phyloP scores from a whole-genome alignment of 2,113 vertebrate genomes.

The Labrus mixtus region DNA sequence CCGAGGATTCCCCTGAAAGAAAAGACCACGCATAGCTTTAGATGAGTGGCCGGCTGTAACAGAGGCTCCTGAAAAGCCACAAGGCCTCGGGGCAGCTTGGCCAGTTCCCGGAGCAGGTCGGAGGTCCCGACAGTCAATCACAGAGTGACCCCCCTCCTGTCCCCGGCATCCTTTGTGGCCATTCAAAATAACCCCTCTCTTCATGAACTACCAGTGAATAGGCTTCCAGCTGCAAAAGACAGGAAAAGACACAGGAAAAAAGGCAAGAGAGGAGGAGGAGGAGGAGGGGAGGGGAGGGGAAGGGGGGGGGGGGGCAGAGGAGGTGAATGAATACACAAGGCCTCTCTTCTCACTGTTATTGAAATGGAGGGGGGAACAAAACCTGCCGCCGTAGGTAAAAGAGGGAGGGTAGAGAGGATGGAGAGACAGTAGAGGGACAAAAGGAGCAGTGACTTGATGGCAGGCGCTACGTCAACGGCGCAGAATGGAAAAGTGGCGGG shows the following conservation, averaged over 20 bases:
- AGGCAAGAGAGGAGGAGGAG: conserved; percentile 25
- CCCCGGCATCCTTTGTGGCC: conserved; percentile 66
- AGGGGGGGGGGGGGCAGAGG: conserved; percentile 41
- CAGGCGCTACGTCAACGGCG: conserved; percentile 41
- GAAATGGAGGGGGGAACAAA: conserved; percentile 67
- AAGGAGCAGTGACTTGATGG: conserved; percentile 49
- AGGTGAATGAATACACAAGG: conserved; percentile 65
- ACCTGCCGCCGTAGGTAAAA: conserved; percentile 64
- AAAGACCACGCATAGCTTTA: conserved; percentile 38
- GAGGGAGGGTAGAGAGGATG: conserved; percentile 34
- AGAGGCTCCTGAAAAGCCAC: conserved; percentile 57
- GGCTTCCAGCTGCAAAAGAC: conserved; percentile 78
- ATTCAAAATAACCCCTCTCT: conserved; percentile 68
- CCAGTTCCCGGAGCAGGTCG: conserved; percentile 69
- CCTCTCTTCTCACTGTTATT: conserved; percentile 76
- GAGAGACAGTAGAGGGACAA: conserved; percentile 45
- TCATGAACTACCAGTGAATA: conserved; percentile 83
- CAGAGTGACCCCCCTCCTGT: conserved; percentile 55
- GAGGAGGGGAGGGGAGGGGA: conserved; percentile 22
- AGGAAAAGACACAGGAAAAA: conserved; percentile 72
- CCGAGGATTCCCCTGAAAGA: conserved; percentile 36
- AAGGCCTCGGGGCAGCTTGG: conserved; percentile 67
- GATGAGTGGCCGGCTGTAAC: conserved; percentile 55
- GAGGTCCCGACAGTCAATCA: conserved; percentile 82
- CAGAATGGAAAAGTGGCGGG: conserved; percentile 9